Evolutionary conservation across 2,888 invertebrate species (phyloP), one percentile per base, ranked within the genome.

Genomic region (Sisyra nigra): DNA sequence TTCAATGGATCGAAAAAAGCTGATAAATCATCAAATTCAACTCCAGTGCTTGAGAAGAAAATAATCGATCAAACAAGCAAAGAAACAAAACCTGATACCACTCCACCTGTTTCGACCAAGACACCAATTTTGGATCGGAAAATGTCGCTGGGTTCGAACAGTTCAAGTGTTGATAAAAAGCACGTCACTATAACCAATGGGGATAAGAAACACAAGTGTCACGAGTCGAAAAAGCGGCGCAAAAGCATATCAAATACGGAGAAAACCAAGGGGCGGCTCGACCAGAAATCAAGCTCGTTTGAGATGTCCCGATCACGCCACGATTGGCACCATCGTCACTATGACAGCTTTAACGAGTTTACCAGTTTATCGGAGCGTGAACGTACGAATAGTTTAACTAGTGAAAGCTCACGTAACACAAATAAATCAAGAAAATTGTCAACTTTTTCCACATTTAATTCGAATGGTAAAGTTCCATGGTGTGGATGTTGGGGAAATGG

Each of bases 401-500:
- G 74, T 2, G 68, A 74, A 33, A 72, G 71, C 55, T 74, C 72
- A 11, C 57, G 72, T 15, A 68, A 61, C 3, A 74, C 72, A 0
- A 65, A 68, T 3, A 73, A 74, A 52, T 67, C 68, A 2, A 67
- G 77, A 53, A 80, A 78, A 54, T 67, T 73, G 46, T 71, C 80
- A 44, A 74, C 74, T 41, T 69, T 76, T 35, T 78, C 80, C 1
- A 69, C 55, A 1, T 67, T 71, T 2, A 66, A 68, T 33, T 60
- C 65, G 41, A 68, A 67, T 39, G 77, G 72, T 9, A 80, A 74
- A 52, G 76, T 85, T 50, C 85, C 84, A 0, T 85, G 85, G 84
- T 85, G 84, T 54, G 84, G 81, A 0, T 85, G 85, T 51, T 85
- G 84, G 84, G 84, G 85, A 1, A 83, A 83, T 49, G 83, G 84